phyloP scores from a whole-genome alignment of 2,113 vertebrate species.

The Semnornis frantzii region DNA sequence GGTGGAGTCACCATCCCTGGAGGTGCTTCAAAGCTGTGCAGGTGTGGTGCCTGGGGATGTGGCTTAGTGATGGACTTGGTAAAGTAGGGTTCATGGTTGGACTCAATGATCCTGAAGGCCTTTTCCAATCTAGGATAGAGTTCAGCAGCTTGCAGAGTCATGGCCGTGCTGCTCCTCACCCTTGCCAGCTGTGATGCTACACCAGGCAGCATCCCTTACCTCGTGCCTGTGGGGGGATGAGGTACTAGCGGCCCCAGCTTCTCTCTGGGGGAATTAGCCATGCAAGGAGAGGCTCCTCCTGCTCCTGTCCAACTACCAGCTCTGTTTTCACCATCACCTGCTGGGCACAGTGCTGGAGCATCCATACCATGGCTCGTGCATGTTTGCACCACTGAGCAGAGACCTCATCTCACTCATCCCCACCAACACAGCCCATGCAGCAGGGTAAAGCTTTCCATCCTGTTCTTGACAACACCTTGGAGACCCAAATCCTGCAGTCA shows the following conservation, averaged over 20 bases:
- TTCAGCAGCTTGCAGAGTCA: not conserved
- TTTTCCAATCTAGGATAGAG: not conserved
- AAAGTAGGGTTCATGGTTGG: too few relatives aligned
- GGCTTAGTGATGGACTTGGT: too few relatives aligned
- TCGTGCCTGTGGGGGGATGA: accelerated
- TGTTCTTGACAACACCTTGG: not conserved
- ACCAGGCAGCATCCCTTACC: not conserved
- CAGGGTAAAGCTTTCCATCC: not conserved
- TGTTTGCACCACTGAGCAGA: accelerated
- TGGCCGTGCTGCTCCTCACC: not conserved
- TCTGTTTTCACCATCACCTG: not conserved
- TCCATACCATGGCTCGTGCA: accelerated
- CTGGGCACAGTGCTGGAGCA: not conserved
- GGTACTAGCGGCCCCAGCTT: not conserved
- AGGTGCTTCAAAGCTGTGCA: too few relatives aligned
- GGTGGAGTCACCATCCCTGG: too few relatives aligned
- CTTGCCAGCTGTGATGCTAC: not conserved
- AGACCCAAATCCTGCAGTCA: not conserved
- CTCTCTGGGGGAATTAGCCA: not conserved
- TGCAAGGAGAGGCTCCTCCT: not conserved
- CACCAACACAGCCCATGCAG: not conserved
- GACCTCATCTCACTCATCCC: not conserved
- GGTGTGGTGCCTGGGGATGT: too few relatives aligned
- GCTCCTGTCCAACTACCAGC: not conserved
- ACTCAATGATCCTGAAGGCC: too few relatives aligned